Base-by-base conservation (phyloP, 2,888 invertebrate species). In the Synanthedon myopaeformis region DNA sequence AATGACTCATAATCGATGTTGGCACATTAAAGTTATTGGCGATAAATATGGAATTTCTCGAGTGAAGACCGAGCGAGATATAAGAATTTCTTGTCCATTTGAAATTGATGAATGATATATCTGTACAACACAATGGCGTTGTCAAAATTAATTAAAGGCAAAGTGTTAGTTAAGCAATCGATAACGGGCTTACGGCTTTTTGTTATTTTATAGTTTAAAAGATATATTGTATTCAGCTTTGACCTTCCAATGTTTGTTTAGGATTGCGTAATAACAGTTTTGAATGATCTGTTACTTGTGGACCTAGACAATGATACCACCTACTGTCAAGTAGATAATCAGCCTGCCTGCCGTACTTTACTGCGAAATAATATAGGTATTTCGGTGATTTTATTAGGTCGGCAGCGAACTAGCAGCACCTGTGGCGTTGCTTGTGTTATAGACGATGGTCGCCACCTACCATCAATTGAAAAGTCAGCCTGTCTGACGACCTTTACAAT, bases 121-220 rank as follows among this genome's bases (percentile, higher is more conserved):
- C 66, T 64, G 72, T 70, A 61, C 55, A 50, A 57, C 58, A 83
- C 81, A 84, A 79, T 71, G 63, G 66, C 64, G 75, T 70, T 83
- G 85, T 86, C 85, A 81, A 78, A 83, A 81, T 82, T 84, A 86
- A 86, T 86, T 85, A 86, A 81, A 82, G 76, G 60, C 71, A 66
- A 74, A 77, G 72, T 76, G 76, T 81, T 84, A 81, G 84, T 83
- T 85, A 84, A 65, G 71, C 67, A 72, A 74, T 62, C 62, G 63
- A 73, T 72, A 74, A 68, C 72, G 75, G 23, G 23, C 23, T 23
- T 67, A 76, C 72, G 71, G 75, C 78, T 64, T 70, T 74, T 76
- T 82, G 69, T 78, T 49, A 41, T 55, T 54, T 59, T 51, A 42
- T 41, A 52, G 53, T 55, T 57, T 55, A 55, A 53, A 52, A 51